These are phyloP conservation scores for Procavia capensis DNA, from an alignment of 2,113 vertebrate species.

Conservation along the genomic window DNA sequence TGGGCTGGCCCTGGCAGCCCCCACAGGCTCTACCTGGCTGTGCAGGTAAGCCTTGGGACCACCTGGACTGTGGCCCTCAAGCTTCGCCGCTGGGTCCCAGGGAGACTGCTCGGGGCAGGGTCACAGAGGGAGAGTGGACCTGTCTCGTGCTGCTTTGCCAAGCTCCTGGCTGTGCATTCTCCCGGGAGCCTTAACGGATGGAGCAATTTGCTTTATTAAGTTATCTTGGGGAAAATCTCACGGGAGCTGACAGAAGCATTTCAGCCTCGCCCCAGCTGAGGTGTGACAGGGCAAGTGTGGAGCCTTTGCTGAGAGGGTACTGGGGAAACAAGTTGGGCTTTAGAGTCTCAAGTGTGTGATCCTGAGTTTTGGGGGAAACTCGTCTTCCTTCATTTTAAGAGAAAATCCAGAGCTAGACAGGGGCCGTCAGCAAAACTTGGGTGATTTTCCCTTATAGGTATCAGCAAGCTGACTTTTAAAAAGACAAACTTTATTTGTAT, in stretches of 20 bases:
- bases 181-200: neutral
- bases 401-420: neutral
- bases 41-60: slow-evolving; percentile 74
- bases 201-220: slow-evolving; percentile 15
- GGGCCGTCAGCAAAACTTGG: neutral
- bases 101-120: neutral
- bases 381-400: neutral
- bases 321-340: neutral
- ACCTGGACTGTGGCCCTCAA: neutral
- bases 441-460: neutral
- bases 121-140: neutral
- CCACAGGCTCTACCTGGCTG: slow-evolving; percentile 72
- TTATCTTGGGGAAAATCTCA: neutral
- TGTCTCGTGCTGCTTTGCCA: neutral
- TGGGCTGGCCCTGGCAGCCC: slow-evolving; percentile 77
- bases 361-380: neutral
- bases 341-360: neutral
- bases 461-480: neutral
- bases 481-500: neutral
- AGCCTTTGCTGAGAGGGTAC: neutral
- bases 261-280: neutral
- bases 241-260: neutral
- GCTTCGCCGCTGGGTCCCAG: neutral
- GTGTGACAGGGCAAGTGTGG: neutral
- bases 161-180: neutral